Conservation (phyloP, 1,140 invertebrate species). For the Trachymyrmex cornetzi region DNA sequence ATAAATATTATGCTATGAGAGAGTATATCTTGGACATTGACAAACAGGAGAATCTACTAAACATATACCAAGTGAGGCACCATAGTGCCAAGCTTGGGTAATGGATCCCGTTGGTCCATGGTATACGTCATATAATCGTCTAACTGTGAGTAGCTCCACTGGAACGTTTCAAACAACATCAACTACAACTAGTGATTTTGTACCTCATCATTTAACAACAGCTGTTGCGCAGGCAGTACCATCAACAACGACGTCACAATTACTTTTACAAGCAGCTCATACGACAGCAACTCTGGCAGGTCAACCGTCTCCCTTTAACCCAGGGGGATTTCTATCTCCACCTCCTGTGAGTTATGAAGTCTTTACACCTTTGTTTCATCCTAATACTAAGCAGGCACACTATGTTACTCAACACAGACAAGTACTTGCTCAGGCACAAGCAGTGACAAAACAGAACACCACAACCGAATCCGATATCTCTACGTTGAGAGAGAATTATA, state of each 20-base stretch:
- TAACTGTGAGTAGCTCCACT: slow-evolving; percentile 88
- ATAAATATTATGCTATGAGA: slow-evolving; percentile 75
- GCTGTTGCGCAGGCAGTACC: slow-evolving; percentile 86
- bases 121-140: slow-evolving; percentile 92
- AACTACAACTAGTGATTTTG: slow-evolving; percentile 88
- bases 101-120: slow-evolving; percentile 94
- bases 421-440: slow-evolving; percentile 87
- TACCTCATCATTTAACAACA: slow-evolving; percentile 88
- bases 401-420: slow-evolving; percentile 88
- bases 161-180: slow-evolving; percentile 85
- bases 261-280: slow-evolving; percentile 89
- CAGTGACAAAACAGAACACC: slow-evolving; percentile 87
- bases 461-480: slow-evolving; percentile 88
- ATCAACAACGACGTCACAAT: slow-evolving; percentile 88
- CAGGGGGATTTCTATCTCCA: slow-evolving; percentile 90
- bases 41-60: slow-evolving; percentile 66
- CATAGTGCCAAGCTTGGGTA: slow-evolving; percentile 80
- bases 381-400: slow-evolving; percentile 89
- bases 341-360: slow-evolving; percentile 91
- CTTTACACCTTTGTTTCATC: slow-evolving; percentile 91
- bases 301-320: slow-evolving; percentile 90
- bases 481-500: slow-evolving; percentile 88
- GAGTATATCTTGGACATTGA: slow-evolving; percentile 53
- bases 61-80: slow-evolving; percentile 79
- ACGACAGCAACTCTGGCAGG: slow-evolving; percentile 88